Conservation (phyloP, 2,113 vertebrate genomes). For the Hyla sarda region DNA sequence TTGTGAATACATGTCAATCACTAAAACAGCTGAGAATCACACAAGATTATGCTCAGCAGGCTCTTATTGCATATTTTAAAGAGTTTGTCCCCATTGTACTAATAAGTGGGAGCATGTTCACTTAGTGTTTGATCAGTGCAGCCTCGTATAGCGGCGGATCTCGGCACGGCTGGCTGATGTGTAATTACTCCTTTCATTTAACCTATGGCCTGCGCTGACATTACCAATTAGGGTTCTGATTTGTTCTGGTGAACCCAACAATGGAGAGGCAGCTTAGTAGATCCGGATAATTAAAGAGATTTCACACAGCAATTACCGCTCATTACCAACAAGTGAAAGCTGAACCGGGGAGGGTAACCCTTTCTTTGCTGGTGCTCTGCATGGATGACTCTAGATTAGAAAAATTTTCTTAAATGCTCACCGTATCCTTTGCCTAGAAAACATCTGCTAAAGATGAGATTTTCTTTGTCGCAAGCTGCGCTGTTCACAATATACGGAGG, state of each 20-base stretch:
- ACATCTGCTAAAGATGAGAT: background rate
- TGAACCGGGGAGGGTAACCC: slow-evolving; percentile 1
- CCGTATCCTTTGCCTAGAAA: background rate
- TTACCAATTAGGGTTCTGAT: slow-evolving; percentile 44
- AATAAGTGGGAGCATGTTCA: background rate
- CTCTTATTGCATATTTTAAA: no score
- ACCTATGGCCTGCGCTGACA: slow-evolving; percentile 43
- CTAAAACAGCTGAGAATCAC: no score
- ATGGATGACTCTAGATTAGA: background rate
- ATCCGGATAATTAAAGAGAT: slow-evolving; percentile 39
- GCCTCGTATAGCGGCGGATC: background rate
- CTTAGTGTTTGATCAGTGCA: background rate
- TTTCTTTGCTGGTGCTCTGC: background rate
- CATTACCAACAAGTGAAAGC: slow-evolving; percentile 39
- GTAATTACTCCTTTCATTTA: slow-evolving; percentile 50
- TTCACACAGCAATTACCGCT: slow-evolving; percentile 43
- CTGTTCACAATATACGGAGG: background rate
- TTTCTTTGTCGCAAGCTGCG: background rate
- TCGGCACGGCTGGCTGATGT: background rate
- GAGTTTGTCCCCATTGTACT: no score
- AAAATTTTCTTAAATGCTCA: background rate
- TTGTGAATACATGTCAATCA: no score
- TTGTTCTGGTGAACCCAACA: slow-evolving; percentile 22
- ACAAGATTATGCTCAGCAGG: no score
- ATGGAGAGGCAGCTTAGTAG: slow-evolving; percentile 25